Evolutionary conservation across 2,888 invertebrate species (phyloP).

Genomic region (Pinctada fucata): DNA sequence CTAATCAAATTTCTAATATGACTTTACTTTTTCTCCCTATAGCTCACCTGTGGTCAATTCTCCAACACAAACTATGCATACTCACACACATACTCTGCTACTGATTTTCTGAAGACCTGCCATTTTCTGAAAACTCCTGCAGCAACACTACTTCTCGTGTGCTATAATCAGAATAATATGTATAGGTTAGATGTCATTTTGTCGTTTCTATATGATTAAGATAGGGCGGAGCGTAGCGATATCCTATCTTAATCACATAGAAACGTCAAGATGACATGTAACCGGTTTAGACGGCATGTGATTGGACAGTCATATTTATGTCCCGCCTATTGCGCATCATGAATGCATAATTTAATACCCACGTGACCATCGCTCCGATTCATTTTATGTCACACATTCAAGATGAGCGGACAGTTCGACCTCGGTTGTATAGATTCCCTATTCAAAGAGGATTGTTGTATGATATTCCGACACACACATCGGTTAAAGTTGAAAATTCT

Average conservation of each 20-base stretch:
- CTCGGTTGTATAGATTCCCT: neutral
- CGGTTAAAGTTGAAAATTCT: neutral
- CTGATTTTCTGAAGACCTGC: no score
- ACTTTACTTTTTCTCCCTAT: no score
- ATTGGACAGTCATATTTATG: neutral
- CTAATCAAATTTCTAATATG: no score
- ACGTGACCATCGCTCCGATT: no score
- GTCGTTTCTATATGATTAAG: neutral
- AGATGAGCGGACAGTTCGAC: neutral
- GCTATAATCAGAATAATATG: neutral
- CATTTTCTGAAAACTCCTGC: no score
- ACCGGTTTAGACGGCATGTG: neutral
- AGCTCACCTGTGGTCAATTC: no score
- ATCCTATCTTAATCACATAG: neutral
- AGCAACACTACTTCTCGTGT: no score
- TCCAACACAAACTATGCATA: no score
- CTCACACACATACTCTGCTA: no score
- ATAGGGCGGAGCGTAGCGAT: neutral
- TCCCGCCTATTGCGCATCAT: neutral
- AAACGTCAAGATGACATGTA: neutral
- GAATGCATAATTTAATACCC: neutral
- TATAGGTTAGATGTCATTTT: constrained; percentile 4
- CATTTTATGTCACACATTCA: no score
- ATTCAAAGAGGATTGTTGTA: neutral
- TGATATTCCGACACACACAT: neutral